These are phyloP conservation scores for Ceyx cyanopectus DNA, from an alignment of 2,113 vertebrate genomes.

Conservation along the genomic window DNA sequence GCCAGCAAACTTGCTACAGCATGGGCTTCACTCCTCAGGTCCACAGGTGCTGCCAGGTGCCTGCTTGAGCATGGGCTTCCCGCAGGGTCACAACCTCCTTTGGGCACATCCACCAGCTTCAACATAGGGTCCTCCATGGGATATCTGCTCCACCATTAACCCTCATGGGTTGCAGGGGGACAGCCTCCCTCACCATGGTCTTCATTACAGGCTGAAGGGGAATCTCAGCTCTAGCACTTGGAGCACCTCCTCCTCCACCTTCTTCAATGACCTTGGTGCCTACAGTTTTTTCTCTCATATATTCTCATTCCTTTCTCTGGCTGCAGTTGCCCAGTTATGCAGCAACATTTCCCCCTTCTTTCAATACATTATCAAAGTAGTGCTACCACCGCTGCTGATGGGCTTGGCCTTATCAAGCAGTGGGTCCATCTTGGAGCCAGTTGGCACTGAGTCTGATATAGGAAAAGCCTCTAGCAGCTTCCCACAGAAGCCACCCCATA, in stretches of 20 bases:
- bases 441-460: neutral
- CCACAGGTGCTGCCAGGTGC: neutral
- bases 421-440: fast-evolving
- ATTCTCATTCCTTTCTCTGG: neutral
- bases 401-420: fast-evolving
- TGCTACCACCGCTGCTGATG: no score
- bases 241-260: neutral
- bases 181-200: neutral
- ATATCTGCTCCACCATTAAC: neutral
- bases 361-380: neutral
- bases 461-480: neutral
- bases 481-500: neutral
- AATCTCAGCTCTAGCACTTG: neutral
- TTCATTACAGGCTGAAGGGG: fast-evolving
- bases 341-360: neutral
- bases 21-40: neutral
- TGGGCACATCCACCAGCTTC: no score
- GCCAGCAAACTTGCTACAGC: neutral
- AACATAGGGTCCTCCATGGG: neutral
- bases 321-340: neutral
- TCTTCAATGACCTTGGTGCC: neutral
- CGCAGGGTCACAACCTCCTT: neutral
- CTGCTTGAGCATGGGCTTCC: neutral
- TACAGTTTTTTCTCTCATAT: neutral
- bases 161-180: neutral